phyloP scores from a whole-genome alignment of 1,140 invertebrate species.

The Drosophila ananassae region DNA sequence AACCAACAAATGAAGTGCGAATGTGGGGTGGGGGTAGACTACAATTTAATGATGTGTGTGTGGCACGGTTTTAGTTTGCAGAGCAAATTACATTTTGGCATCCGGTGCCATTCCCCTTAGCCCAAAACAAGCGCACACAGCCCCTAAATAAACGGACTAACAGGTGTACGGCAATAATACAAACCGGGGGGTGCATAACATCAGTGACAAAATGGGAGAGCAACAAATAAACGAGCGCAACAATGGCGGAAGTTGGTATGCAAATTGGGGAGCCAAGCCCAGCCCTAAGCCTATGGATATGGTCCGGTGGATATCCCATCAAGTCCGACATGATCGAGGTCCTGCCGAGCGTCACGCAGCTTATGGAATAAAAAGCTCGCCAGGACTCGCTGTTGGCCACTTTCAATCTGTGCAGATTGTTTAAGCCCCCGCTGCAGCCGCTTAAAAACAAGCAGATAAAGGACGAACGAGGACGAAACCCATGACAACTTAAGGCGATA shows the following conservation, averaged over 20 bases:
- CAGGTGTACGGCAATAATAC: slow-evolving; percentile 42
- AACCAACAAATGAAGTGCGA: slow-evolving; percentile 49
- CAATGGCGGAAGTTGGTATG: slow-evolving; percentile 71
- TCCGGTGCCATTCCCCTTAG: not conserved
- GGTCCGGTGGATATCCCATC: slow-evolving; percentile 41
- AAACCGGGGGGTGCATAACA: not conserved
- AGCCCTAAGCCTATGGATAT: not conserved
- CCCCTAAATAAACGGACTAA: slow-evolving; percentile 44
- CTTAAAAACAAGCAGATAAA: slow-evolving; percentile 38
- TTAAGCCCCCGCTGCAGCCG: slow-evolving; percentile 34
- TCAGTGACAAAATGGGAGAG: slow-evolving; percentile 35
- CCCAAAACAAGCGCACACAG: slow-evolving; percentile 20
- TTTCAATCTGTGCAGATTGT: slow-evolving; percentile 39
- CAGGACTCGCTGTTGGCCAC: slow-evolving; percentile 23
- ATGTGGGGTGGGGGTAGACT: not conserved
- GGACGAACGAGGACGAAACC: slow-evolving; percentile 9
- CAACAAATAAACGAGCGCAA: slow-evolving; percentile 43
- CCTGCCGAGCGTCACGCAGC: slow-evolving; percentile 2
- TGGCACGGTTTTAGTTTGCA: slow-evolving; percentile 32
- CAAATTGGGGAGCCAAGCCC: slow-evolving; percentile 46
- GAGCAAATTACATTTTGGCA: slow-evolving; percentile 65
- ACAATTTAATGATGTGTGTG: slow-evolving; percentile 40
- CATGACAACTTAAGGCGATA: slow-evolving; percentile 56
- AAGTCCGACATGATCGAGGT: slow-evolving; percentile 24
- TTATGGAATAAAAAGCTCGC: slow-evolving; percentile 19